Conservation (phyloP, 2,888 invertebrate species). For the Xylophagus ater region DNA sequence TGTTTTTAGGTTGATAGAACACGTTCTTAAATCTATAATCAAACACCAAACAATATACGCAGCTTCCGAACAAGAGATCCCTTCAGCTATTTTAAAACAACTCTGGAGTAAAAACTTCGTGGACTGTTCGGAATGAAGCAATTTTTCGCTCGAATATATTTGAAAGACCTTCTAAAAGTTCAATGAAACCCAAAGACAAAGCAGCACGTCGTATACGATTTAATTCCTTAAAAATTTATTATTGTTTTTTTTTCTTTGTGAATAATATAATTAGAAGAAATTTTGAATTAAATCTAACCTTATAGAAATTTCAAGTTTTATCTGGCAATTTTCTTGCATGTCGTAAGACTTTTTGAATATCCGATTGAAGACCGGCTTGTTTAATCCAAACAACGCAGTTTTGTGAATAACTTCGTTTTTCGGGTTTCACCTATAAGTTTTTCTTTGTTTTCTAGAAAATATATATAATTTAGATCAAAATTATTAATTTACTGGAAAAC, state of each 20-base stretch:
- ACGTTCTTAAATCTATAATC: too few relatives aligned
- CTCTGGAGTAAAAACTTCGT: too few relatives aligned
- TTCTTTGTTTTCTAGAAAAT: conserved; percentile 20
- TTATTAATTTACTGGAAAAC: conserved; percentile 37
- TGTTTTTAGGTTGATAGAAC: too few relatives aligned
- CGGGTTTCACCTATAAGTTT: conserved; percentile 60
- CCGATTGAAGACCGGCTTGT: conserved; percentile 78
- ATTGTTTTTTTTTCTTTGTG: neutral
- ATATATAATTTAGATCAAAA: conserved; percentile 6
- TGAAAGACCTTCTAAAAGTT: conserved; percentile 75
- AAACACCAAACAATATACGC: too few relatives aligned
- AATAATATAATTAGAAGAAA: conserved; percentile 1
- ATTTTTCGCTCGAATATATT: conserved; percentile 83
- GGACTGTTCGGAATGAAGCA: too few relatives aligned
- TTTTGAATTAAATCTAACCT: conserved; percentile 40
- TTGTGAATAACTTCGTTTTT: conserved; percentile 81
- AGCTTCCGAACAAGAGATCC: too few relatives aligned
- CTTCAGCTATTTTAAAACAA: too few relatives aligned
- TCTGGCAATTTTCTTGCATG: conserved; percentile 93
- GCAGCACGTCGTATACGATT: conserved; percentile 85
- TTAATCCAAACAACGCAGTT: conserved; percentile 91
- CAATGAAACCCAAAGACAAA: conserved; percentile 81
- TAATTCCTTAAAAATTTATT: conserved; percentile 55
- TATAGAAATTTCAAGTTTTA: conserved; percentile 89
- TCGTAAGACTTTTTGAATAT: conserved; percentile 87